A percentile compares a stretch with the other conserved stretches of the same genome.
Evolutionary conservation across 2,888 invertebrate genomes (phyloP).

Genomic region (Horisme vitalbata): DNA sequence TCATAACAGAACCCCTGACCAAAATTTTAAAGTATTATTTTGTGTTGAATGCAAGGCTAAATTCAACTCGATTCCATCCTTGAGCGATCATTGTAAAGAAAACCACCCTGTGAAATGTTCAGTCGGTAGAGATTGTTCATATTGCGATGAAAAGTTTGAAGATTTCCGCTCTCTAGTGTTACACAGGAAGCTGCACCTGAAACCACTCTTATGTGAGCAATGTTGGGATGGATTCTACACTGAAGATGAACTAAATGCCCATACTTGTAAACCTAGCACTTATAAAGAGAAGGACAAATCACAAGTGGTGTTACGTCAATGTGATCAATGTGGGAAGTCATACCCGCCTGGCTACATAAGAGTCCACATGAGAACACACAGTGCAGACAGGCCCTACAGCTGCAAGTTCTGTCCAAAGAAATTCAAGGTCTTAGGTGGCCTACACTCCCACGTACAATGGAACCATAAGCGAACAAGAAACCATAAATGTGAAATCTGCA

Average conservation of each 20-base stretch:
- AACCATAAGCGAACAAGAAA: constrained; percentile 74
- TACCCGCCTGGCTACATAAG: constrained; percentile 74
- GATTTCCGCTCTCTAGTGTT: constrained; percentile 68
- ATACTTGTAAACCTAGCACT: constrained; percentile 61
- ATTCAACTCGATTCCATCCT: constrained; percentile 51
- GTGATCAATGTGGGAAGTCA: constrained; percentile 78
- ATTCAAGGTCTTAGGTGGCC: constrained; percentile 73
- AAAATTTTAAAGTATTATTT: constrained; percentile 49
- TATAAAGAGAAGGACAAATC: constrained; percentile 53
- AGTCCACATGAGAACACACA: constrained; percentile 75
- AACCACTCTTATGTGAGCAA: constrained; percentile 69
- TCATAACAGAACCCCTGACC: constrained; percentile 37
- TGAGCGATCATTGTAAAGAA: constrained; percentile 62
- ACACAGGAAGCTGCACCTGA: constrained; percentile 71
- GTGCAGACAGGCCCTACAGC: constrained; percentile 63
- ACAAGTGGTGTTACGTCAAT: constrained; percentile 59
- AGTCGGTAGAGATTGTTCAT: constrained; percentile 70
- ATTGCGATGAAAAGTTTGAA: constrained; percentile 73
- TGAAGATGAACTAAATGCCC: constrained; percentile 50
- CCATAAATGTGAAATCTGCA: constrained; percentile 74
- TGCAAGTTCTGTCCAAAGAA: constrained; percentile 77
- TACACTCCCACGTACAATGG: constrained; percentile 74
- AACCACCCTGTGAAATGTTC: constrained; percentile 59
- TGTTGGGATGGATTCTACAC: constrained; percentile 74
- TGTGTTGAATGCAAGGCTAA: constrained; percentile 73